A percentile compares a stretch with the other conserved stretches of the same genome.
phyloP scores from a whole-genome alignment of 1,140 invertebrate genomes.

The Nasonia giraulti region DNA sequence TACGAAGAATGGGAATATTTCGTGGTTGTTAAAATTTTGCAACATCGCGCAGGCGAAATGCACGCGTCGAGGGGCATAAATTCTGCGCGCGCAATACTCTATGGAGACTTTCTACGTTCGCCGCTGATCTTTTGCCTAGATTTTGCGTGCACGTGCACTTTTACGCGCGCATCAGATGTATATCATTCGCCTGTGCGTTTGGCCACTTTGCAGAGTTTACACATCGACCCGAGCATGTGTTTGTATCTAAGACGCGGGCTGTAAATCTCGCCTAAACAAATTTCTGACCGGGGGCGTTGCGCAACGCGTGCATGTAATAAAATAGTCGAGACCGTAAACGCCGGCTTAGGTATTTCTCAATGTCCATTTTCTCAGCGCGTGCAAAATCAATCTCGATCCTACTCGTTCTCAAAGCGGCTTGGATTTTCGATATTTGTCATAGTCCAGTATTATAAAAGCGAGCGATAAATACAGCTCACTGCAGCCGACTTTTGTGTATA shows the following conservation, averaged over 20 bases:
- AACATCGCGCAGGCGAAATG: background rate
- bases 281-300: background rate
- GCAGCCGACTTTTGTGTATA: background rate
- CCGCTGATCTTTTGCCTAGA: background rate
- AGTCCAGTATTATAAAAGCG: background rate
- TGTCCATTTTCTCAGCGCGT: too few species aligned
- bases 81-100: background rate
- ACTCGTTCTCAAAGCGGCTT: too few species aligned
- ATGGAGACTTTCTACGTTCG: background rate
- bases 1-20: slow-evolving; percentile 4
- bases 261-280: background rate
- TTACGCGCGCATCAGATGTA: background rate
- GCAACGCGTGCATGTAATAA: background rate
- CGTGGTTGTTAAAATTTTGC: slow-evolving; percentile 4
- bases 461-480: background rate
- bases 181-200: too few species aligned
- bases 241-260: background rate
- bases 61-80: background rate
- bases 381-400: too few species aligned
- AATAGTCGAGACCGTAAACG: background rate
- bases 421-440: too few species aligned
- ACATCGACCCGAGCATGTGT: background rate
- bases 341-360: background rate
- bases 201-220: background rate
- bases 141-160: background rate